A percentile compares a stretch with the other conserved stretches of the same genome.
These are phyloP conservation scores for Conger conger DNA, from an alignment of 2,113 vertebrate species.

Conservation along the genomic window DNA sequence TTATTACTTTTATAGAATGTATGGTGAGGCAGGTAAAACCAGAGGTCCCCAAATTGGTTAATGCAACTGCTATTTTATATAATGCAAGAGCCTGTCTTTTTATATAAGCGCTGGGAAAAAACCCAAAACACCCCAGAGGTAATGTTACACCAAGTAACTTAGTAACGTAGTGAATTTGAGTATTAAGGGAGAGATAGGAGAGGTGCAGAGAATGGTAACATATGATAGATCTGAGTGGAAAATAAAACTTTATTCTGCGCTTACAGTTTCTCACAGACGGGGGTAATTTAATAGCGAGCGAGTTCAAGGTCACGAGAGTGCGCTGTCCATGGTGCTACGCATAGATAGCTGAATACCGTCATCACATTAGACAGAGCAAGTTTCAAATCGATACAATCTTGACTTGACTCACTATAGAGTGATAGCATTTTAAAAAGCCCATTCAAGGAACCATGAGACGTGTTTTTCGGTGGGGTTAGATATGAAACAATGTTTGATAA, in stretches of 20 bases:
- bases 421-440: slow-evolving; percentile 56
- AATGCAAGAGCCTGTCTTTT: not conserved
- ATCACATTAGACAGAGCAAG: slow-evolving; percentile 75
- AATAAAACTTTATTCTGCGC: slow-evolving; percentile 18
- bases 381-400: slow-evolving; percentile 75
- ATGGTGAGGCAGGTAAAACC: slow-evolving; percentile 33
- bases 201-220: not conserved
- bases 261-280: slow-evolving; percentile 54
- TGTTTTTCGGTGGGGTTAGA: not conserved
- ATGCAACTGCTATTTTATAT: too few species aligned
- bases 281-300: slow-evolving; percentile 66
- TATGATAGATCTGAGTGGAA: not conserved
- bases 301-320: slow-evolving; percentile 67
- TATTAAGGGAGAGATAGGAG: not conserved
- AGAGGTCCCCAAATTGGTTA: slow-evolving; percentile 47
- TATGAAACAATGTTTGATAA: not conserved
- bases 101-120: not conserved
- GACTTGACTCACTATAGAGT: slow-evolving; percentile 65
- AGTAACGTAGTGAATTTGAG: not conserved
- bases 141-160: not conserved
- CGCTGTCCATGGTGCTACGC: slow-evolving; percentile 94
- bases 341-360: slow-evolving; percentile 64
- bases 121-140: not conserved
- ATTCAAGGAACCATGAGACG: not conserved
- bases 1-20: too few species aligned